Evolutionary conservation across 2,888 invertebrate species (phyloP), one percentile per base, ranked within the genome.

Genomic region (Pasiphila rectangulata): DNA sequence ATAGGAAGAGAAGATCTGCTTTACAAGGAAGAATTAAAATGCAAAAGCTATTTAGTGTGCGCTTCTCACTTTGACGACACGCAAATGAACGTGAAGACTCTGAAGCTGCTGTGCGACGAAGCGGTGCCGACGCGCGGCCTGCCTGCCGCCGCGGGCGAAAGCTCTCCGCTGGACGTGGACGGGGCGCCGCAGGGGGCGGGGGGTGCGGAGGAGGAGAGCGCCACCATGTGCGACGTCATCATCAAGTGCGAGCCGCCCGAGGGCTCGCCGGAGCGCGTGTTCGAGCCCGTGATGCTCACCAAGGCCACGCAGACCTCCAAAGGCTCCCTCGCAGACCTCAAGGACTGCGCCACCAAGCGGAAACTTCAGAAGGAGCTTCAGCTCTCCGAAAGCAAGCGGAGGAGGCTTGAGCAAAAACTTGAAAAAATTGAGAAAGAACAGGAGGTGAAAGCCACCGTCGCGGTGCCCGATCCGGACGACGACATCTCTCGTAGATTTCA

Each of bases 401-500:
- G 27, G 7, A 16, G 32, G n/a, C 45, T 45, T 4, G 41, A 50
- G 15, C 37, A 29, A 7, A 45, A 35, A 7, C 41, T 45, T 27
- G 56, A 41, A 1, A 45, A 23, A 19, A 35, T 49, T 1, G 49
- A 49, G 20, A 49, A 35, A n/a, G 44, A 49, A 19, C 37, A 12
- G 5, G 50, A 45, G 15, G 15, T 5, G 0, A 37, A 41, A 9
- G 19, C 1, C 0, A n/a, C 36, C 6, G 13, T 45, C 21, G 10
- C 34, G 2, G 17, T 25, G 3, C 17, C 41, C 17, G 50, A 45
- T 7, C 45, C 50, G 2, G 45, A 46, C 12, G 57, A 58, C 13
- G 61, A 61, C 37, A 48, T 59, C 6, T 36, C 42, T 10, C 38
- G 39, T 12, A 52, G 60, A 36, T 56, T 63, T 16, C 16, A 21